Base-by-base conservation (phyloP, 2,797 vertebrate genomes). In the Lithobates pipiens region DNA sequence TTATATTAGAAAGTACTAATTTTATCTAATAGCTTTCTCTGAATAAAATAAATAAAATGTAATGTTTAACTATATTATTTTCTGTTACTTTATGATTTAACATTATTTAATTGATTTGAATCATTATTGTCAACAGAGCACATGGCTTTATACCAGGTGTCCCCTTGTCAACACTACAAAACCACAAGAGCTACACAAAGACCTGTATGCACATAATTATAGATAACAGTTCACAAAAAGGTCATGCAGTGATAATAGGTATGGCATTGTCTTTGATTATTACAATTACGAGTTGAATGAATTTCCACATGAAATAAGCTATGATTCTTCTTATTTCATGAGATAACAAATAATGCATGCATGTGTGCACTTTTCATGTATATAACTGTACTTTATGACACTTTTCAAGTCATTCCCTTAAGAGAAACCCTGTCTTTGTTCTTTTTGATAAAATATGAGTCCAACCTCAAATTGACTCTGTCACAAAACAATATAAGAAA, bases 171-270 rank as follows among this genome's bases (percentile, higher is more conserved):
- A 67, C 25, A 67, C 27, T 29, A 67, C 11, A 25, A 67, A 67
- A 10, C 65, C 65, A 67, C 13, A 29, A 27, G 65, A 25, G 25
- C 65, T 29, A 67, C 27, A 67, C 25, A 67, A 67, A 67, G 65
- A 67, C 27, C 65, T 67, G 65, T 29, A 67, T 15, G n/a, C 65
- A 67, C 27, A 67, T 67, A 67, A 67, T 67, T 67, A 67, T 67
- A 67, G 25, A 67, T 67, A 67, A 10, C 65, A 67, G 65, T 67
- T 67, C 65, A 67, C 25, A 25, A 67, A 67, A 67, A 67, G n/a
- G 65, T 67, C 65, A 67, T 67, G 65, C 65, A 67, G 65, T 67
- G 65, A 67, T 67, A 67, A 67, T 67, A 67, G 65, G 65, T 67
- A 67, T 67, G n/a, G 27, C 65, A 67, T 67, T 67, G 65, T 67